Percentiles rank a stretch among this genome's conserved stretches.
phyloP scores from a whole-genome alignment of 2,113 vertebrate species.

The Embiotoca jacksoni region DNA sequence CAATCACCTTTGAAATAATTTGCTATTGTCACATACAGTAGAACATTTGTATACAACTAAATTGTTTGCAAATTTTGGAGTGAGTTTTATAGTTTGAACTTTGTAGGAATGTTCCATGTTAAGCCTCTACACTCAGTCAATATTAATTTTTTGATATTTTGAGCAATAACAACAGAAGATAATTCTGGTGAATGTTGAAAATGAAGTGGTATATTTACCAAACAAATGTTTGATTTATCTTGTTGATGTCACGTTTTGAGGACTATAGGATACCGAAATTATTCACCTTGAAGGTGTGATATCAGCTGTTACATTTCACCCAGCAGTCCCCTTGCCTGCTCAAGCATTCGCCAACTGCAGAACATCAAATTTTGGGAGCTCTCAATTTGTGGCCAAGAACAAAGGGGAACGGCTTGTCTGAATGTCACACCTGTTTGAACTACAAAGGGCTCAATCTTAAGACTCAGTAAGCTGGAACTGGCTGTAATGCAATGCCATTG shows the following conservation, averaged over 20 bases:
- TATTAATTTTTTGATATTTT: too few species aligned
- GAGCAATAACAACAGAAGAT: too few species aligned
- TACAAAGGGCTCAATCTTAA: slow-evolving; percentile 81
- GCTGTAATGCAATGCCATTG: slow-evolving; percentile 80
- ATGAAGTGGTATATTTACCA: too few species aligned
- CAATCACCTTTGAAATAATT: too few species aligned
- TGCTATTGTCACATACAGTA: too few species aligned
- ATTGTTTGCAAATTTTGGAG: too few species aligned
- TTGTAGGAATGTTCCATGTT: too few species aligned
- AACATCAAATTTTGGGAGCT: slow-evolving; percentile 62
- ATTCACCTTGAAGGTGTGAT: slow-evolving; percentile 41
- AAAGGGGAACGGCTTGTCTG: slow-evolving; percentile 73
- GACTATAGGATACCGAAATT: slow-evolving; percentile 8
- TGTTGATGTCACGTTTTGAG: not conserved
- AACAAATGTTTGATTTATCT: too few species aligned
- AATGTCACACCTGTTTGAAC: slow-evolving; percentile 81
- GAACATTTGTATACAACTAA: too few species aligned
- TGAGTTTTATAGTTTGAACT: too few species aligned
- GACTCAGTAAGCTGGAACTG: slow-evolving; percentile 84
- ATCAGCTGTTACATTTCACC: slow-evolving; percentile 35
- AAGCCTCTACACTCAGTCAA: too few species aligned
- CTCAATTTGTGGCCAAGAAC: slow-evolving; percentile 71
- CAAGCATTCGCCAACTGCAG: slow-evolving; percentile 41
- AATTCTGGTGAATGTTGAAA: too few species aligned
- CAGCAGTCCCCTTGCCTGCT: slow-evolving; percentile 17